Percentiles rank a stretch among this genome's conserved stretches.
These are phyloP conservation scores for Pomatostomus ruficeps DNA, from an alignment of 2,113 vertebrate genomes.

Conservation along the genomic window DNA sequence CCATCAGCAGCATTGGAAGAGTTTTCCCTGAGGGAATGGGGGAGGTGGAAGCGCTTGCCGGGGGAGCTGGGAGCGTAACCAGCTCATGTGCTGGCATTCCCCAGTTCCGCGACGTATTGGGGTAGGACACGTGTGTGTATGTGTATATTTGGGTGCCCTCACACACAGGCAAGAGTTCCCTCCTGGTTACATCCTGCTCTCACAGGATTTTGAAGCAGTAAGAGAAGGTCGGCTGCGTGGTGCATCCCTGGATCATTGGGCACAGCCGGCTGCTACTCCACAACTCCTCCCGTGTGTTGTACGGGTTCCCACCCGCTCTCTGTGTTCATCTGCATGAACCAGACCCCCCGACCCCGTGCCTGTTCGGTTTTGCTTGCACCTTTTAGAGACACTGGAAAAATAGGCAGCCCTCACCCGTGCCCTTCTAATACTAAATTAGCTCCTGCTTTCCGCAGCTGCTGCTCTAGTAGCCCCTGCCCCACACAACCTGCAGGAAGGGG, in stretches of 20 bases:
- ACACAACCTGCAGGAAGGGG: background rate
- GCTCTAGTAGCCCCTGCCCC: background rate
- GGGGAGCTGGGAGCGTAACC: background rate
- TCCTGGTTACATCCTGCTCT: background rate
- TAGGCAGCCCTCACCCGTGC: background rate
- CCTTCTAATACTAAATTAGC: background rate
- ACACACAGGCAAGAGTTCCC: background rate
- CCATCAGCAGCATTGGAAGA: background rate
- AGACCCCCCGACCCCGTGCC: background rate
- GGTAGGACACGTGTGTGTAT: background rate
- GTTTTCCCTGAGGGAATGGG: background rate
- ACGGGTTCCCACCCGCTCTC: background rate
- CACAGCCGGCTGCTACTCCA: background rate
- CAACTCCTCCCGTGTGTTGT: background rate
- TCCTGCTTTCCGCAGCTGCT: background rate
- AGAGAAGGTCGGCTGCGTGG: background rate
- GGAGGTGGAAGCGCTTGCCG: background rate
- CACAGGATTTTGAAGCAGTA: background rate
- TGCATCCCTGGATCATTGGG: background rate
- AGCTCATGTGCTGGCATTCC: background rate
- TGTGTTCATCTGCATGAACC: background rate
- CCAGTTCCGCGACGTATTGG: background rate
- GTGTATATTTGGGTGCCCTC: conserved; percentile 12
- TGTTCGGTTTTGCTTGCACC: background rate
- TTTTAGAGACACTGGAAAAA: background rate